Evolutionary conservation across 2,113 vertebrate genomes (phyloP).

Genomic region (Rostratula benghalensis): DNA sequence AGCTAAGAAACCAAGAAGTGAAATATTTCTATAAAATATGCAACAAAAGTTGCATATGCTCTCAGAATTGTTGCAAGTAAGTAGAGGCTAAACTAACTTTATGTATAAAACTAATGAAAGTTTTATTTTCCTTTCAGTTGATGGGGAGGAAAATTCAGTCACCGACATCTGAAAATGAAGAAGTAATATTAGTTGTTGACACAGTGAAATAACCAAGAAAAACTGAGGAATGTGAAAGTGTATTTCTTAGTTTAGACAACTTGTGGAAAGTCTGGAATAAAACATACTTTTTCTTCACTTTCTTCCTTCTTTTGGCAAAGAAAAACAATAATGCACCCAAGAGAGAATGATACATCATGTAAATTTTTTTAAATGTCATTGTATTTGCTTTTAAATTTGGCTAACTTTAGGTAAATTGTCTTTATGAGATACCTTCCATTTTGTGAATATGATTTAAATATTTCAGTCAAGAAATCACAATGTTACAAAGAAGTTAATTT

Average conservation of each 20-base stretch:
- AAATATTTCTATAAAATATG: background rate
- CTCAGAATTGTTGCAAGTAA: background rate
- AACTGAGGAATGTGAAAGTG: background rate
- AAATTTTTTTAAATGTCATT: background rate
- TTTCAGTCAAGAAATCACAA: background rate
- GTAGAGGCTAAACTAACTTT: background rate
- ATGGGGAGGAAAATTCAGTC: background rate
- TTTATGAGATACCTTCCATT: background rate
- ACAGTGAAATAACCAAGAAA: background rate
- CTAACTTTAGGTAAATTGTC: background rate
- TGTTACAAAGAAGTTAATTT: background rate
- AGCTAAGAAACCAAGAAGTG: background rate
- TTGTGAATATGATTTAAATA: background rate
- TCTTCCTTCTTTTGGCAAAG: background rate
- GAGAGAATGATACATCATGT: background rate
- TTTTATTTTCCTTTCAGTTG: conserved; percentile 24
- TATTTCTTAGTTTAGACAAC: background rate
- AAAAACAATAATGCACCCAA: background rate
- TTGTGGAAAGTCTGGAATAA: background rate
- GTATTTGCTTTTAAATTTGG: background rate
- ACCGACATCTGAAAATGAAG: background rate
- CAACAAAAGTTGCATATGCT: background rate
- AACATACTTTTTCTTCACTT: background rate
- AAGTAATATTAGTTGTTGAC: background rate
- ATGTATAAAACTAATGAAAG: background rate